Conservation (phyloP, 2,797 vertebrate genomes). For the Buphagus erythrorhynchus region DNA sequence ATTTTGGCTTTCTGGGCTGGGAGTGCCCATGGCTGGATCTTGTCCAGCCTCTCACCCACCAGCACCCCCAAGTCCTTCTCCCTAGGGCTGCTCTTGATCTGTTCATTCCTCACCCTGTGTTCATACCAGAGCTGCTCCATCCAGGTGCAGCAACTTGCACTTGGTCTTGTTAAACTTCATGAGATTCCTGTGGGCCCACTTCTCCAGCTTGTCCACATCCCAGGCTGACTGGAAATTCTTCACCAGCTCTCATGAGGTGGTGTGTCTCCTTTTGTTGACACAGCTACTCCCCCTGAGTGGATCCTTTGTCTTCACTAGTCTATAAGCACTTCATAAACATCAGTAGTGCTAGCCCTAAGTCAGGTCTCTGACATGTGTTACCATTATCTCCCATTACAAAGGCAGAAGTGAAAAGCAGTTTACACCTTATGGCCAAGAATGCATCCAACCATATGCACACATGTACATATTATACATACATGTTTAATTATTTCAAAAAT, state of each 20-base stretch:
- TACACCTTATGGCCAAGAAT: neutral
- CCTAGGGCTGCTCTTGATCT: neutral
- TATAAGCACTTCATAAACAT: neutral
- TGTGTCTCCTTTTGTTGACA: neutral
- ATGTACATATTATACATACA: neutral
- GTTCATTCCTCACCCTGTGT: neutral
- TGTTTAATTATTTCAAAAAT: neutral
- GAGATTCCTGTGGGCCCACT: neutral
- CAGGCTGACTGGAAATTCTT: neutral
- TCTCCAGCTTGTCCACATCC: rapidly evolving
- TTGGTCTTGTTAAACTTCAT: neutral
- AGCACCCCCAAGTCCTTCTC: neutral
- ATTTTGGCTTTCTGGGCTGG: neutral
- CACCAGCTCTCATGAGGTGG: neutral
- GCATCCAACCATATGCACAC: neutral
- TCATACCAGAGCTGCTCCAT: neutral
- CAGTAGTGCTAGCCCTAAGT: neutral
- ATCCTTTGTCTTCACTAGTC: neutral
- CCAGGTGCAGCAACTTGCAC: rapidly evolving
- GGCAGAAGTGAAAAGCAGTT: neutral
- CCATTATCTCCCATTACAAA: neutral
- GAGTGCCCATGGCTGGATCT: neutral
- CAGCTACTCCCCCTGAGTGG: neutral
- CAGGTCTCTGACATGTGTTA: neutral
- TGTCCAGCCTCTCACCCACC: neutral